Conservation (phyloP, 2,797 vertebrate species). For the Gallinago stenura region DNA sequence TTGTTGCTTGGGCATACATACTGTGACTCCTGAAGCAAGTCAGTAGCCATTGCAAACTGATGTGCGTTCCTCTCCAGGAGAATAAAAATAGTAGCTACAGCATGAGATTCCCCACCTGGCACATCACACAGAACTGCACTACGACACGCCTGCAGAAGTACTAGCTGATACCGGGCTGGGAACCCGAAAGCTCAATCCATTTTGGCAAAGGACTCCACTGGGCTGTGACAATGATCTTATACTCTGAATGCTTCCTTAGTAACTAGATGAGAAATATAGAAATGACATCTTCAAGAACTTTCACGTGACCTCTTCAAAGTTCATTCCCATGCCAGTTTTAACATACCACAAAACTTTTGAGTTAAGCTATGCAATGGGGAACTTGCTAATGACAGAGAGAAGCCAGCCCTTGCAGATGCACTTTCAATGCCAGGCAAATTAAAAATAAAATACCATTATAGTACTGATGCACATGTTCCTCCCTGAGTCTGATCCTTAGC, state of each 20-base stretch:
- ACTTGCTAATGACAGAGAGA: not conserved
- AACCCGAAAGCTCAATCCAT: not conserved
- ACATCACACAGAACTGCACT: not conserved
- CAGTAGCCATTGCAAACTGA: not conserved
- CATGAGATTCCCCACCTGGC: not conserved
- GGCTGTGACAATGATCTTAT: not conserved
- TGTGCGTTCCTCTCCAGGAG: not conserved
- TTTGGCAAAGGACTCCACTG: not conserved
- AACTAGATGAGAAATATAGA: not conserved
- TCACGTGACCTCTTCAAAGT: not conserved
- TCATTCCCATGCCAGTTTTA: not conserved
- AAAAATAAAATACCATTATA: not conserved
- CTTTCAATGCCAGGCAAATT: not conserved
- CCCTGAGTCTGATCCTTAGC: not conserved
- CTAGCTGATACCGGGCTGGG: not conserved
- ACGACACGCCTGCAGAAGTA: rapidly evolving
- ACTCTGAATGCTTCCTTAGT: not conserved
- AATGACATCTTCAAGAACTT: not conserved
- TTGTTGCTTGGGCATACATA: not conserved
- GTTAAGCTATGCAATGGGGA: not conserved
- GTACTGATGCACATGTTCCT: not conserved
- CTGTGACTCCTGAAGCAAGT: not conserved
- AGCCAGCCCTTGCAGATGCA: not conserved
- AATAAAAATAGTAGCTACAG: not conserved
- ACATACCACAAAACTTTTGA: not conserved